Evolutionary conservation across 2,888 invertebrate genomes (phyloP), one percentile per base, ranked within the genome.

Genomic region (Leucania comma): DNA sequence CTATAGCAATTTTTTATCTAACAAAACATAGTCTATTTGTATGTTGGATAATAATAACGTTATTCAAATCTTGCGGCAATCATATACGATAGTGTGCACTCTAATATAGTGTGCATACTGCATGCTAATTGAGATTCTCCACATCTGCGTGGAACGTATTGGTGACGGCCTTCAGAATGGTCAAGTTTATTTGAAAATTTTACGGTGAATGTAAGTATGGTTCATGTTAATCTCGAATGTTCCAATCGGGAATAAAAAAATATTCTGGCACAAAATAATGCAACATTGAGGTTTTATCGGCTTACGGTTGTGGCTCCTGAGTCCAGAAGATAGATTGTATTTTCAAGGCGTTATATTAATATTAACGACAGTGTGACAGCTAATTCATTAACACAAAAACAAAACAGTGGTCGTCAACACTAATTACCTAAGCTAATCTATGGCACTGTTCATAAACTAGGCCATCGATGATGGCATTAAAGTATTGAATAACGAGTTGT

Each of bases 141-240:
- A 60, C 38, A 22, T n/a, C 54, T 20, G 24, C 26, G 12, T 56
- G 14, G 35, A 20, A 42, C n/a, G 32, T 51, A 61, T 38, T 29
- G 38, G 32, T 22, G 20, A 9, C 38, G 53, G 32, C 74, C 63
- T 54, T 64, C n/a, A 59, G 42, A 59, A n/a, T 73, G 75, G 63
- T 79, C 74, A 75, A 79, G 74, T 59, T 62, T 63, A 54, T 72
- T 78, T 60, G 17, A 26, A 42, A 22, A 20, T 12, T 10, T 26
- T 38, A 35, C 9, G 20, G 22, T 58, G 22, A 60, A 56, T 76
- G 20, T 29, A 17, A 48, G 35, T 46, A 46, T 63, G 24, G 12
- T 29, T 38, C 1, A 9, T 29, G n/a, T 56, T 56, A 20, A 22
- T 38, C 6, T 29, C 14, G n/a, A 48, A 72, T 53, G 22, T 50